A percentile compares a stretch with the other conserved stretches of the same genome.
Conservation (phyloP, 2,113 vertebrate genomes). For the Chlorodrepanis virens region DNA sequence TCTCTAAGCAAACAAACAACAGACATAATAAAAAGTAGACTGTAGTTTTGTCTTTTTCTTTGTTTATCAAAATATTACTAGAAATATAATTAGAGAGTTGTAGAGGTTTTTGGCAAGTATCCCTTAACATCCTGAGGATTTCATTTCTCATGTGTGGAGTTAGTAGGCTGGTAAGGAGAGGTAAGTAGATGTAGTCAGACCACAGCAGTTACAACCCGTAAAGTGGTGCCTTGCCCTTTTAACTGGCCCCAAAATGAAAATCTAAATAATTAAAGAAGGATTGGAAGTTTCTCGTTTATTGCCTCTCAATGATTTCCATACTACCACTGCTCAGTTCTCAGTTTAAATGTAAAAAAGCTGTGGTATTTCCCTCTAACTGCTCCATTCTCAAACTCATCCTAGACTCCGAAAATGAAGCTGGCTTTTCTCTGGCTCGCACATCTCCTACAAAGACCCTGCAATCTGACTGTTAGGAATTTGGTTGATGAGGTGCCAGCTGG, state of each 20-base stretch:
- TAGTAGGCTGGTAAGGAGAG: neutral
- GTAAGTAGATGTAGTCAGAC: neutral
- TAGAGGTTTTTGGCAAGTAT: neutral
- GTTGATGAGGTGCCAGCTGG: constrained; percentile 21
- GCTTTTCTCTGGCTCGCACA: neutral
- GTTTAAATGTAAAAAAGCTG: neutral
- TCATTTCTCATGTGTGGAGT: neutral
- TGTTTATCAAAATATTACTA: neutral
- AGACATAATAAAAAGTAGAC: neutral
- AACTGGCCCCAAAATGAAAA: neutral
- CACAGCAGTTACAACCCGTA: neutral
- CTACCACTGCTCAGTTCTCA: neutral
- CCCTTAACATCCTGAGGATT: neutral
- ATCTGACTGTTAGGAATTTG: neutral
- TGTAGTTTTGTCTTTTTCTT: neutral
- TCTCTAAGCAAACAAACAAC: neutral
- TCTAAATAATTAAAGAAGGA: neutral
- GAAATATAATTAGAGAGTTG: neutral
- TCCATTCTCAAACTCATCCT: neutral
- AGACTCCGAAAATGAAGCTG: neutral
- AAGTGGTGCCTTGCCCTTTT: neutral
- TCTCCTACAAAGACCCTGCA: neutral
- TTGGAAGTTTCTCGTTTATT: neutral
- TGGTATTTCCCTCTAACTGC: neutral
- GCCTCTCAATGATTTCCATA: neutral